phyloP scores from a whole-genome alignment of 1,140 invertebrate species.

The Solen grandis region DNA sequence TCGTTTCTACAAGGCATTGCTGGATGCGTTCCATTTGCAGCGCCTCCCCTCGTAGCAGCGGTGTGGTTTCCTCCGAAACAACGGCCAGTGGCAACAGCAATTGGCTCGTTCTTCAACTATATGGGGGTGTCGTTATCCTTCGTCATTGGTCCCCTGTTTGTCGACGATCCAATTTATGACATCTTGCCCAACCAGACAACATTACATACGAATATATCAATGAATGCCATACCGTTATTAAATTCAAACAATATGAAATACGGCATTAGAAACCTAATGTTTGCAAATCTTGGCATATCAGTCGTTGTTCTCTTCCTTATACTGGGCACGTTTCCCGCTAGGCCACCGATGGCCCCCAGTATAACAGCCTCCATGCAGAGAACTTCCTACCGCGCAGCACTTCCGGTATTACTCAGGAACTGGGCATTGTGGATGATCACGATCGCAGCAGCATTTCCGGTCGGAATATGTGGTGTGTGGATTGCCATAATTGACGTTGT shows the following conservation, averaged over 20 bases:
- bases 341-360: constrained; percentile 70
- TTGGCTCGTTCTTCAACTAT: constrained; percentile 69
- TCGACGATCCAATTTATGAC: constrained; percentile 4
- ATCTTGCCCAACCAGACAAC: not conserved
- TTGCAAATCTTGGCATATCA: constrained; percentile 68
- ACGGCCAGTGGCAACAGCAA: constrained; percentile 73
- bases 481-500: constrained; percentile 69
- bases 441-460: constrained; percentile 60
- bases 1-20: constrained; percentile 74
- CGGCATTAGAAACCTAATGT: constrained; percentile 17
- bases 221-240: not conserved
- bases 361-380: constrained; percentile 65
- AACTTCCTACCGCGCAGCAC: constrained; percentile 64
- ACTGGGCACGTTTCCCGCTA: constrained; percentile 70
- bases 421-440: constrained; percentile 68
- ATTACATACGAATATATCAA: not conserved
- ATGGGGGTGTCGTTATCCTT: constrained; percentile 68
- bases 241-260: not conserved
- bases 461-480: constrained; percentile 67
- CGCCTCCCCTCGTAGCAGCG: constrained; percentile 71
- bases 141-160: constrained; percentile 54
- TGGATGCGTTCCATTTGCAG: constrained; percentile 71
- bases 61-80: constrained; percentile 75
- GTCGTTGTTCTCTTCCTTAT: constrained; percentile 61
- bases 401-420: constrained; percentile 59